Evolutionary conservation across 2,797 vertebrate genomes (phyloP).

Genomic region (Acipenser oxyrinchus): DNA sequence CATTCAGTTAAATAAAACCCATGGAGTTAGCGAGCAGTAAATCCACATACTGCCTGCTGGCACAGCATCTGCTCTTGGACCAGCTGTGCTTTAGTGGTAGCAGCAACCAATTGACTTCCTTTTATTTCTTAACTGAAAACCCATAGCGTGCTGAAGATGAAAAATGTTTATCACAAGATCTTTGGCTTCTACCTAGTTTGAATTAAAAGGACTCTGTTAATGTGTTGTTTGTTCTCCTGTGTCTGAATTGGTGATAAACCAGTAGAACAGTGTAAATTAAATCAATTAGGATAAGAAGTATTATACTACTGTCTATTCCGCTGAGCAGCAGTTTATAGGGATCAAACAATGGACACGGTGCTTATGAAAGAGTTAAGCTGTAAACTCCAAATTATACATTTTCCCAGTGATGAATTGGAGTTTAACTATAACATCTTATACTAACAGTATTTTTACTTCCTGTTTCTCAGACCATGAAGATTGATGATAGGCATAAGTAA

Average conservation of each 20-base stretch:
- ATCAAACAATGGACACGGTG: slow-evolving; percentile 8
- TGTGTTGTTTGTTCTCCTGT: slow-evolving; percentile 1
- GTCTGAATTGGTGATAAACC: slow-evolving; percentile 15
- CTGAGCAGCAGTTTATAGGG: slow-evolving; percentile 4
- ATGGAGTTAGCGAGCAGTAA: too few species aligned
- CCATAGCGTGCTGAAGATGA: too few species aligned
- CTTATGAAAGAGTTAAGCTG: slow-evolving; percentile 13
- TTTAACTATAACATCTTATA: background rate
- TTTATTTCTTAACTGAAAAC: too few species aligned
- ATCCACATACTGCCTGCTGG: too few species aligned
- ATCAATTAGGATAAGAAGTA: slow-evolving; percentile 14
- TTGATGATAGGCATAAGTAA: too few species aligned
- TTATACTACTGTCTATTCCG: slow-evolving; percentile 11
- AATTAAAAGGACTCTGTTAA: slow-evolving; percentile 9
- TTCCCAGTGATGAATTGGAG: slow-evolving; percentile 14
- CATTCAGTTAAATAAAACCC: too few species aligned
- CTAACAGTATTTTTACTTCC: background rate
- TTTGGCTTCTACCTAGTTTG: background rate
- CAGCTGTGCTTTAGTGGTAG: too few species aligned
- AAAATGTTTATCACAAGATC: too few species aligned
- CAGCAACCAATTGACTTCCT: too few species aligned
- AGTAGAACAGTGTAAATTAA: slow-evolving; percentile 13
- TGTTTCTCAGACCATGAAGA: too few species aligned
- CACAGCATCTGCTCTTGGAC: too few species aligned
- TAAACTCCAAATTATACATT: slow-evolving; percentile 14